Evolutionary conservation across 1,140 invertebrate genomes (phyloP).

Genomic region (Anoplophora glabripennis): DNA sequence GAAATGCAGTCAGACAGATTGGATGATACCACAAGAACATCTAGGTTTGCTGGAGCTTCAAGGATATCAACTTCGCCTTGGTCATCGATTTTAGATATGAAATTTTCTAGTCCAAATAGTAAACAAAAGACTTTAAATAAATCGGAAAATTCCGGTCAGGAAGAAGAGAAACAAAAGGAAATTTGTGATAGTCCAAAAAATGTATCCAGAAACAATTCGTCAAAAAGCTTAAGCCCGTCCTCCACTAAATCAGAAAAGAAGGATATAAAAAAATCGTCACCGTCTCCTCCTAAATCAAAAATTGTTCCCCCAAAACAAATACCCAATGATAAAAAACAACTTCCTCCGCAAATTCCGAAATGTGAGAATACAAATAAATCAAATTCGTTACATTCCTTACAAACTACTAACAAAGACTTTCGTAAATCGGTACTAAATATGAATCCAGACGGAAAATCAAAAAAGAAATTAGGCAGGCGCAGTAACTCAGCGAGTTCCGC

Average conservation of each 20-base stretch:
- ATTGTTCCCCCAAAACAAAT: constrained; percentile 36
- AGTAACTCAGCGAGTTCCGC: constrained; percentile 57
- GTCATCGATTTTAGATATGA: constrained; percentile 63
- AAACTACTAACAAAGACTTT: constrained; percentile 69
- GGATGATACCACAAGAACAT: constrained; percentile 61
- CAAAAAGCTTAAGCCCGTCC: constrained; percentile 38
- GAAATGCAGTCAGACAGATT: constrained; percentile 66
- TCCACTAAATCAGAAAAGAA: constrained; percentile 35
- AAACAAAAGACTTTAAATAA: constrained; percentile 27
- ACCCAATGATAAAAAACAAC: constrained; percentile 41
- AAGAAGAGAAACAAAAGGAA: constrained; percentile 15
- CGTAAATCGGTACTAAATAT: constrained; percentile 73
- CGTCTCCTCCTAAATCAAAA: constrained; percentile 31
- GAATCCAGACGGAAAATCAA: constrained; percentile 53
- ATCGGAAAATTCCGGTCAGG: constrained; percentile 9
- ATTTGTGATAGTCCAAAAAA: constrained; percentile 43
- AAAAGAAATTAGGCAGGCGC: constrained; percentile 43
- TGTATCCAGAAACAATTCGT: constrained; percentile 46
- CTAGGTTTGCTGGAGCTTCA: constrained; percentile 57
- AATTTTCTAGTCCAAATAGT: constrained; percentile 48
- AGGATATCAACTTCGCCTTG: constrained; percentile 59
- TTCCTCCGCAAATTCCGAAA: constrained; percentile 62
- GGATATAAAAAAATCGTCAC: constrained; percentile 22
- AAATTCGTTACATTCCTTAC: constrained; percentile 49
- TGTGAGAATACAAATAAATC: constrained; percentile 48